Percentiles rank a stretch among this genome's conserved stretches.
These are phyloP conservation scores for Ptilorrhoa leucosticta DNA, from an alignment of 2,113 vertebrate genomes.

Conservation along the genomic window DNA sequence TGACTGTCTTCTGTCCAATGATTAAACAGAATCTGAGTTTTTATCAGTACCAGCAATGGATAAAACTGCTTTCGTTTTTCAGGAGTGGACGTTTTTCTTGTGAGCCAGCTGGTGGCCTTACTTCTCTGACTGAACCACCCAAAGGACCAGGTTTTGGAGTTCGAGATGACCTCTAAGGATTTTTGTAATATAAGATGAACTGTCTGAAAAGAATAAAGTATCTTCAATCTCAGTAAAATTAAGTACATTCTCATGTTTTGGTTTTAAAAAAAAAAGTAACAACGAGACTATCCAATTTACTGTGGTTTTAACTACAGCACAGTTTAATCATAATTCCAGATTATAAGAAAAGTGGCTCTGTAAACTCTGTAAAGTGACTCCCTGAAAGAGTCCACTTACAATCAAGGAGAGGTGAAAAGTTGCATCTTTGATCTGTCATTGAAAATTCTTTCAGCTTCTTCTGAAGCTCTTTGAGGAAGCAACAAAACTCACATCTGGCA, in stretches of 20 bases:
- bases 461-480: not conserved
- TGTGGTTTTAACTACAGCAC: not conserved
- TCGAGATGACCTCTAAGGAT: constrained; percentile 83
- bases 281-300: not conserved
- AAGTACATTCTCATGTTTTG: not conserved
- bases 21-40: not conserved
- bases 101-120: constrained; percentile 92
- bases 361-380: not conserved
- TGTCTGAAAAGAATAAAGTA: constrained; percentile 57
- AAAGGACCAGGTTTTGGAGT: constrained; percentile 93
- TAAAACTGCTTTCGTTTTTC: constrained; percentile 19
- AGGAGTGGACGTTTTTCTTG: constrained; percentile 94
- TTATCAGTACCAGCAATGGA: not conserved
- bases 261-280: not conserved
- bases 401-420: not conserved
- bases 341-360: not conserved
- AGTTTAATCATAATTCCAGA: not conserved
- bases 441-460: not conserved
- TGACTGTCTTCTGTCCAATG: not conserved
- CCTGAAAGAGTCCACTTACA: not conserved
- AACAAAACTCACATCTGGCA: not conserved
- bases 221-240: not conserved
- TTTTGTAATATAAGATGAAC: constrained; percentile 43
- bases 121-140: constrained; percentile 89
- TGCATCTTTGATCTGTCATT: not conserved